phyloP scores from a whole-genome alignment of 92 coral and sea anemone genomes.

The Montipora capitata region DNA sequence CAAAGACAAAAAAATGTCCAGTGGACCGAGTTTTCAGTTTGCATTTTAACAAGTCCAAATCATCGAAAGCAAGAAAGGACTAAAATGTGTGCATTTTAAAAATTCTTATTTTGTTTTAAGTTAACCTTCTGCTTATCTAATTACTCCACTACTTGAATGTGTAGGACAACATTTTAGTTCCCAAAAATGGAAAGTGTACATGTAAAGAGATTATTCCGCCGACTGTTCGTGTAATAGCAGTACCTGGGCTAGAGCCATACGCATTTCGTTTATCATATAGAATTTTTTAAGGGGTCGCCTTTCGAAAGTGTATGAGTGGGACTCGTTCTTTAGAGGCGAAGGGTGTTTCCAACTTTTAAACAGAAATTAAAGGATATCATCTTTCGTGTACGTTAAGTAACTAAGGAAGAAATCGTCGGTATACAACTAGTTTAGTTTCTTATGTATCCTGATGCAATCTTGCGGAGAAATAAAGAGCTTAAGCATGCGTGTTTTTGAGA shows the following conservation, averaged over 20 bases:
- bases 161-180: not conserved
- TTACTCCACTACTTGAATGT: not conserved
- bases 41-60: not conserved
- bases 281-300: too few species aligned
- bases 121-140: not conserved
- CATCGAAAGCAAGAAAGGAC: not conserved
- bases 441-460: too few species aligned
- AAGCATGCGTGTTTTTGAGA: too few species aligned
- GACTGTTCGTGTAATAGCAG: not conserved
- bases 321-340: too few species aligned
- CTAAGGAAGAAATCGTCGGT: too few species aligned
- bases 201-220: not conserved
- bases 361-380: too few species aligned
- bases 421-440: too few species aligned
- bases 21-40: not conserved
- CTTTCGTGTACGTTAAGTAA: too few species aligned
- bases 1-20: not conserved
- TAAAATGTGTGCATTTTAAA: not conserved
- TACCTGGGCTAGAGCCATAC: not conserved
- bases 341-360: too few species aligned
- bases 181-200: not conserved
- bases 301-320: too few species aligned
- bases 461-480: too few species aligned
- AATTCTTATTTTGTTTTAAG: not conserved
- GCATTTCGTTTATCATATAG: not conserved